Percentiles rank a stretch among this genome's conserved stretches.
Evolutionary conservation across 2,888 invertebrate species (phyloP).

Genomic region (Tinea semifulvella): DNA sequence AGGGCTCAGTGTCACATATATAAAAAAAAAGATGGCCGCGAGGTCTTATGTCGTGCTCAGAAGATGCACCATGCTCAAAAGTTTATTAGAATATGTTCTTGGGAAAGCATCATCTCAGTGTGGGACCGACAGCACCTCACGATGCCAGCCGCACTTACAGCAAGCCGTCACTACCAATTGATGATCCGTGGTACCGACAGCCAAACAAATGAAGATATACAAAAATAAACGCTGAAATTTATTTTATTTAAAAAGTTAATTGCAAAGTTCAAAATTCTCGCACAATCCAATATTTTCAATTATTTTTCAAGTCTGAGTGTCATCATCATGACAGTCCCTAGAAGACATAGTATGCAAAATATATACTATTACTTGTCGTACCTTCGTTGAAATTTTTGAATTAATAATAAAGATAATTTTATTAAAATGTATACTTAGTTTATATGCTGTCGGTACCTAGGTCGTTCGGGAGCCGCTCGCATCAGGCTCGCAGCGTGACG

Average conservation of each 20-base stretch:
- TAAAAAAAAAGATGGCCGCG: no score
- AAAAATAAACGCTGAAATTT: neutral
- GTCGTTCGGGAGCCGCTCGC: constrained; percentile 31
- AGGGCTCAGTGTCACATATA: no score
- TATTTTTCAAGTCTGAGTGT: no score
- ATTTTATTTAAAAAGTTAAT: neutral
- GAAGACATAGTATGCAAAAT: neutral
- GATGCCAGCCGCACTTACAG: constrained; percentile 6
- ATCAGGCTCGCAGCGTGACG: constrained; percentile 48
- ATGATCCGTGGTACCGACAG: constrained; percentile 5
- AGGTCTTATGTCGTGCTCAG: no score
- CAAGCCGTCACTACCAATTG: constrained; percentile 9
- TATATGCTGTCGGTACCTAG: neutral
- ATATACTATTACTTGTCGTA: neutral
- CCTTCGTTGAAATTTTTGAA: neutral
- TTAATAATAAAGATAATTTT: neutral
- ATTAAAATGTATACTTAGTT: neutral
- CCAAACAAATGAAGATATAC: neutral
- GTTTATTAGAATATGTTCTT: constrained; percentile 7
- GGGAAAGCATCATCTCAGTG: constrained; percentile 2
- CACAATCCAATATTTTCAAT: no score
- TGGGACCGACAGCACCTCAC: constrained; percentile 7
- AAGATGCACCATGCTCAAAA: no score
- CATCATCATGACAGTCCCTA: no score
- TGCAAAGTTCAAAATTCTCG: no score